Evolutionary conservation across 1,140 invertebrate species (phyloP).

Genomic region (Caenorhabditis briggsae): DNA sequence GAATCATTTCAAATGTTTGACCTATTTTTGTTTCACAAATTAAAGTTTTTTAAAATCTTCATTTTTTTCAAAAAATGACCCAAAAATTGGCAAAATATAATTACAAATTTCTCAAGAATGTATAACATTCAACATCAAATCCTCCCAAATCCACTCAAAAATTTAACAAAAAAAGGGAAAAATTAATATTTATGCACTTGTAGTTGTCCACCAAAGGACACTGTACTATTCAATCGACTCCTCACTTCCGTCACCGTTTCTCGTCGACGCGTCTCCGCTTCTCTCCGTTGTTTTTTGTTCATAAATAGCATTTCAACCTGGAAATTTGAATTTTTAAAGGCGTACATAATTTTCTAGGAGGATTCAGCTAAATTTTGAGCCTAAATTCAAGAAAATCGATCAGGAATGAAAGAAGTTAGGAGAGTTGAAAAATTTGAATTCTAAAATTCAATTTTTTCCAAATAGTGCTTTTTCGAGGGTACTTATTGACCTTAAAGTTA

Average conservation of each 20-base stretch:
- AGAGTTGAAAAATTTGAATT: background rate
- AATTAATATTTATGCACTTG: constrained; percentile 44
- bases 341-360: no score
- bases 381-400: no score
- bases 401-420: no score
- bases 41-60: no score
- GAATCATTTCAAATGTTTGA: no score
- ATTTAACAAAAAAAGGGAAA: background rate
- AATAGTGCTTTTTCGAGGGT: no score
- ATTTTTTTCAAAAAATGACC: no score
- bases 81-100: background rate
- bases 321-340: background rate
- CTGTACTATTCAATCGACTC: constrained; percentile 45
- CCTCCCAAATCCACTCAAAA: background rate
- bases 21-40: no score
- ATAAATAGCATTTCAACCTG: constrained; percentile 33
- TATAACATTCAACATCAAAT: constrained; percentile 9
- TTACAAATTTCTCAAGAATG: background rate
- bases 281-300: constrained; percentile 7
- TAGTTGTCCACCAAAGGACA: constrained; percentile 12
- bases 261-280: background rate
- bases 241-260: constrained; percentile 34
- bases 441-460: no score
- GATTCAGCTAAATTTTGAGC: no score
- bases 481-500: no score